Percentiles rank a stretch among this genome's conserved stretches.
Conservation (phyloP, 2,113 vertebrate species). For the Hiodon tergisus region DNA sequence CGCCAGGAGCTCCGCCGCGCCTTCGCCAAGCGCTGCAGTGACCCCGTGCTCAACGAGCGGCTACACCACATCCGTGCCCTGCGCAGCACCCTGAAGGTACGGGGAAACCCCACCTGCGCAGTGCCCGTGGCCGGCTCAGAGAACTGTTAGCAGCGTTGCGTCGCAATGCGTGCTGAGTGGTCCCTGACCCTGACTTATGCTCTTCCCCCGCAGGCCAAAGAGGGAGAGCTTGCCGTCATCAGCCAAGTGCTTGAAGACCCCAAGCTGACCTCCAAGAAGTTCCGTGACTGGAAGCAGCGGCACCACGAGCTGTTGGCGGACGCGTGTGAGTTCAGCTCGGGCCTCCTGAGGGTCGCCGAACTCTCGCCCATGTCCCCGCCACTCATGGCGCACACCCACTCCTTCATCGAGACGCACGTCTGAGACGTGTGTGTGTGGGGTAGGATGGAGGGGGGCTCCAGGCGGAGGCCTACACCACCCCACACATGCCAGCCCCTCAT, state of each 20-base stretch:
- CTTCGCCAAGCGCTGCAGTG: constrained; percentile 73
- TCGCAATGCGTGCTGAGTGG: constrained; percentile 26
- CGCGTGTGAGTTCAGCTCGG: constrained; percentile 78
- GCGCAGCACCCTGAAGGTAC: constrained; percentile 87
- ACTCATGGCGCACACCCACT: constrained; percentile 80
- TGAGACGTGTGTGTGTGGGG: constrained; percentile 63
- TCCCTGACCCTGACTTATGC: background rate
- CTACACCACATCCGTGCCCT: constrained; percentile 81
- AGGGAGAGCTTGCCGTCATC: constrained; percentile 75
- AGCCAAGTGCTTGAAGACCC: constrained; percentile 77
- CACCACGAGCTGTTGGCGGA: constrained; percentile 84
- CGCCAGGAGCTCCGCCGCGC: constrained; percentile 79
- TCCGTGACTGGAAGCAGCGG: constrained; percentile 83
- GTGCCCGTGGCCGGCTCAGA: background rate
- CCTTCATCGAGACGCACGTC: constrained; percentile 85
- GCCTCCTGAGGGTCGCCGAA: constrained; percentile 72
- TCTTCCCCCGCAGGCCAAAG: constrained; percentile 68
- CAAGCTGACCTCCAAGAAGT: constrained; percentile 76
- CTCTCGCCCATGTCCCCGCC: constrained; percentile 68
- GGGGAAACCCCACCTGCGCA: too few relatives aligned
- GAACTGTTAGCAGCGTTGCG: background rate
- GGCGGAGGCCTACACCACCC: constrained; percentile 43
- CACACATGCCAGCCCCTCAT: constrained; percentile 51
- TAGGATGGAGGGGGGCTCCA: constrained; percentile 25
- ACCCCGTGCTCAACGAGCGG: constrained; percentile 81